Conservation (phyloP, 2,113 vertebrate genomes). For the rabbit (Oryctolagus cuniculus) region DNA sequence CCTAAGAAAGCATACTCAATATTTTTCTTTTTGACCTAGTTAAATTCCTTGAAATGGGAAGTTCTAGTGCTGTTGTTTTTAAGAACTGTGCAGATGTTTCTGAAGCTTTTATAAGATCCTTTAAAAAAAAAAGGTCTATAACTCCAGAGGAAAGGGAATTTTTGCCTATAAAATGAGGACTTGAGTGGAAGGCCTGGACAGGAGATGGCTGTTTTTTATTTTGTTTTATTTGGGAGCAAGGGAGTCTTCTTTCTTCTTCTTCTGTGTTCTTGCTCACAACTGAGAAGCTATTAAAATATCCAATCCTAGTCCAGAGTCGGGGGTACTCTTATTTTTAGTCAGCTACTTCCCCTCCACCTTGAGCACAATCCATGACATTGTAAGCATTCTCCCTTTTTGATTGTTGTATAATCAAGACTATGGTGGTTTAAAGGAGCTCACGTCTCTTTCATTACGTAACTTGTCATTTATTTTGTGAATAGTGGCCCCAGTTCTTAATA, state of each 20-base stretch:
- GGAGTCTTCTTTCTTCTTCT: neutral
- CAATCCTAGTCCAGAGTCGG: neutral
- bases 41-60: slow-evolving; percentile 62
- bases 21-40: slow-evolving; percentile 57
- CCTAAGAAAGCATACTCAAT: slow-evolving; percentile 1
- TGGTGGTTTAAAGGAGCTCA: slow-evolving; percentile 41
- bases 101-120: slow-evolving; percentile 41
- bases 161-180: neutral
- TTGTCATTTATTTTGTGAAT: slow-evolving; percentile 53
- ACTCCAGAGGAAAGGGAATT: slow-evolving; percentile 40
- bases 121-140: neutral
- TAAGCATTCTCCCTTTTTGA: neutral
- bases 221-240: neutral
- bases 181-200: neutral
- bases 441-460: slow-evolving; percentile 6
- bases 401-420: slow-evolving; percentile 50
- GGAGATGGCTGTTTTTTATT: neutral
- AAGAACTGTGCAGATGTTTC: slow-evolving; percentile 26
- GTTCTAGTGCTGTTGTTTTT: neutral
- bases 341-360: neutral
- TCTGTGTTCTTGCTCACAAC: neutral
- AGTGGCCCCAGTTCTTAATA: slow-evolving; percentile 48
- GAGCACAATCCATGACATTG: neutral
- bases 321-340: slow-evolving; percentile 22
- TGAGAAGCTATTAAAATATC: slow-evolving; percentile 5